Evolutionary conservation across 2,797 vertebrate species (phyloP), one percentile per base, ranked within the genome.

Genomic region (Galaxias olidus): DNA sequence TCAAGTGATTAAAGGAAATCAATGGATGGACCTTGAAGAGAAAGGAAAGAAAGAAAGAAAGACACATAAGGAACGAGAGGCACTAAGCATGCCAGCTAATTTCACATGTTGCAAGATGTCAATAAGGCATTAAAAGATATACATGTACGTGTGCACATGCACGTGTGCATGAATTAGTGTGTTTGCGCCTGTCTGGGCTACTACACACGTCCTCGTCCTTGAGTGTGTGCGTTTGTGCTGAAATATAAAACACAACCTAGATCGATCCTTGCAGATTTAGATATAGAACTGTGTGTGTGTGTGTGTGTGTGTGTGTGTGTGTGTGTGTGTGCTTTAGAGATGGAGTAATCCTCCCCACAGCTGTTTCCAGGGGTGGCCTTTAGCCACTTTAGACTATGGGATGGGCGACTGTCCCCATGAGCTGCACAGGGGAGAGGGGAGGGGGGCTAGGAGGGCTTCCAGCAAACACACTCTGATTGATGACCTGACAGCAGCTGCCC

Each of bases 271-370:
- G n/a, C 40, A 14, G 9, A 10, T 63, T 7, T 54, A 9, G 17
- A 13, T 40, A 12, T 59, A 54, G 49, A 17, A 50, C 53, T 45
- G 45, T 55, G 57, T 48, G 11, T 43, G 45, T 49, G n/a, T 65
- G 53, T 76, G 61, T 77, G 71, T 62, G 19, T 6, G n/a, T n/a
- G n/a, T n/a, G n/a, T n/a, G n/a, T 45, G 45, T 55, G 57, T 48
- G 11, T 43, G 45, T 49, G n/a, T 65, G 53, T 76, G 30, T 30
- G 30, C 6, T 30, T 30, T 30, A 30, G 30, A 30, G 30, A 30
- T 30, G 6, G 30, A 3, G 30, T 30, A 6, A 30, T 30, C 6
- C 30, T 30, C 30, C 30, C 30, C 30, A 30, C 30, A 30, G 30
- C 30, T 30, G 30, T 30, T 30, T 30, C 30, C 30, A 30, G 30